Evolutionary conservation across 2,113 vertebrate genomes (phyloP).

Genomic region (Cyprinodon tularosa): DNA sequence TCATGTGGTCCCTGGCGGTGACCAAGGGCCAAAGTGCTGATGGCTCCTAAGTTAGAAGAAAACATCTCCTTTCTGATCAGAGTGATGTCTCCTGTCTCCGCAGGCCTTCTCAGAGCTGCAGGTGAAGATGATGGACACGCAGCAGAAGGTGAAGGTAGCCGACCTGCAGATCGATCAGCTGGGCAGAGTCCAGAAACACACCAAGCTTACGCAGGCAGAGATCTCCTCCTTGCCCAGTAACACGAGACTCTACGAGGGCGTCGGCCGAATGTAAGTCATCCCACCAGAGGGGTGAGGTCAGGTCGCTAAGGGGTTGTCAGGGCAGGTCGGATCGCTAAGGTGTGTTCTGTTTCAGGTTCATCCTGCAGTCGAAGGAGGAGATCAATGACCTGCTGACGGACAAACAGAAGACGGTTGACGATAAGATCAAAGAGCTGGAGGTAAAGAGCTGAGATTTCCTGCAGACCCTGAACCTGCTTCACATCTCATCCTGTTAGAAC

Average conservation of each 20-base stretch:
- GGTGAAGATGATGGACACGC: slow-evolving; percentile 94
- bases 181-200: slow-evolving; percentile 90
- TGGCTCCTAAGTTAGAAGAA: no score
- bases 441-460: slow-evolving; percentile 65
- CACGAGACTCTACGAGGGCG: slow-evolving; percentile 94
- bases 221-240: slow-evolving; percentile 85
- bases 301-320: no score
- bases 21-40: no score
- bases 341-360: slow-evolving; percentile 85
- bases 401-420: slow-evolving; percentile 93
- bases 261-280: slow-evolving; percentile 93
- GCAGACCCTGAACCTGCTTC: background rate
- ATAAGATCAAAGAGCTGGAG: slow-evolving; percentile 97
- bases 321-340: no score
- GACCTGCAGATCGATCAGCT: slow-evolving; percentile 97
- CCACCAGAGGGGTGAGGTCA: background rate
- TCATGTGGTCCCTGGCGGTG: no score
- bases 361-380: slow-evolving; percentile 91
- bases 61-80: background rate
- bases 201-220: slow-evolving; percentile 89
- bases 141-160: slow-evolving; percentile 95
- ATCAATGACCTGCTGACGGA: slow-evolving; percentile 91
- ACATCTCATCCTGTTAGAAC: background rate
- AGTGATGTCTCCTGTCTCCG: background rate
- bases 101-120: slow-evolving; percentile 96